Percentiles rank a stretch among this genome's conserved stretches.
phyloP scores from a whole-genome alignment of 2,888 invertebrate genomes.

The Eubasilissa splendida region DNA sequence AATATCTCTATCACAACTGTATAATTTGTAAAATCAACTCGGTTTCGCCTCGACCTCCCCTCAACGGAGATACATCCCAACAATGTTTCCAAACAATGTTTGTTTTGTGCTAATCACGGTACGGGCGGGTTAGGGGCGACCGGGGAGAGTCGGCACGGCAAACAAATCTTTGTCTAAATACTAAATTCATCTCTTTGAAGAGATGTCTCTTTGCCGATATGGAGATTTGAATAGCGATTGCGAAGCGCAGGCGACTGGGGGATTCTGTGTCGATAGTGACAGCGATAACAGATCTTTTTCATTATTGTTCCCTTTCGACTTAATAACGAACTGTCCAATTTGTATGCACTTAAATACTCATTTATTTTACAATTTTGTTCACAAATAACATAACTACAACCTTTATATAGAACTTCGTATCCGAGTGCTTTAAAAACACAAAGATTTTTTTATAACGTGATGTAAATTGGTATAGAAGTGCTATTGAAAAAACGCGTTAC shows the following conservation, averaged over 20 bases:
- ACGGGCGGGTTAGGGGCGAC: conserved; percentile 31
- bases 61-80: conserved; percentile 11
- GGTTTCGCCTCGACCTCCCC: not conserved
- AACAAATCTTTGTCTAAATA: conserved; percentile 57
- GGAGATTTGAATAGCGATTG: conserved; percentile 55
- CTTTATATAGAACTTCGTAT: too few relatives aligned
- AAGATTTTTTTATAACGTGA: too few relatives aligned
- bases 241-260: not conserved
- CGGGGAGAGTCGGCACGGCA: conserved; percentile 47
- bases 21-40: conserved; percentile 37
- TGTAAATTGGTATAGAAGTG: too few relatives aligned
- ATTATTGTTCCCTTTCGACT: not conserved
- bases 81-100: conserved; percentile 54
- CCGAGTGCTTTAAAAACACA: too few relatives aligned
- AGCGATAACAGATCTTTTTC: not conserved
- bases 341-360: too few relatives aligned
- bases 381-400: too few relatives aligned
- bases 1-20: conserved; percentile 10
- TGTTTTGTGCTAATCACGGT: conserved; percentile 55
- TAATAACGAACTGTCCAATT: too few relatives aligned
- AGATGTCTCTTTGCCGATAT: conserved; percentile 56
- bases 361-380: too few relatives aligned
- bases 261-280: conserved; percentile 31
- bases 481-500: too few relatives aligned
- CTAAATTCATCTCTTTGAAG: conserved; percentile 55